Evolutionary conservation across 2,797 vertebrate species (phyloP), one percentile per base, ranked within the genome.

Genomic region (Pampus argenteus): DNA sequence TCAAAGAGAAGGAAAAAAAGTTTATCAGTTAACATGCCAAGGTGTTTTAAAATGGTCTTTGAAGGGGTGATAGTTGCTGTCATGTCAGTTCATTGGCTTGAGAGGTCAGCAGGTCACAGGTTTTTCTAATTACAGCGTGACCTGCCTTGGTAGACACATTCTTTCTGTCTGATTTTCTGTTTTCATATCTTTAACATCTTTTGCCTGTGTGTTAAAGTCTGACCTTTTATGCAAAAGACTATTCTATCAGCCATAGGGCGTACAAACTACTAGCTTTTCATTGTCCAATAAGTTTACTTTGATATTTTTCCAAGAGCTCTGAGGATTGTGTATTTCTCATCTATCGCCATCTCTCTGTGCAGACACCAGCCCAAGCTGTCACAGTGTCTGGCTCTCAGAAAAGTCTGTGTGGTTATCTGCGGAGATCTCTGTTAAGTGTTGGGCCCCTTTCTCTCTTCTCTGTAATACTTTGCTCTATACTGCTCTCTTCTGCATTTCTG

Each of bases 121-220:
- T 82, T 89, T 91, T 91, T 91, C 78, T 90, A 89, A 92, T 92
- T 92, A 89, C 84, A 72, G 68, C 47, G 26, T 85, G 90, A 90
- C 86, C 82, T 82, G 58, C 54, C 42, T 22, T 34, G 51, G 73
- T 73, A 86, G 83, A 85, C 81, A 38, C 86, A 91, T 91, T 92
- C 90, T 79, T 85, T 71, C 61, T 54, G 79, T 88, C 77, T 81
- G 71, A 76, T 81, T 78, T 80, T 81, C 60, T 20, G 2, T 76
- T 74, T 71, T 74, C 36, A 73, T 80, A 80, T 61, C 63, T 82
- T 67, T 23, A 40, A 51, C 61, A 70, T 74, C 45, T 20, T 73
- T 47, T 63, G 45, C 52, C 70, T 71, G 25, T 74, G 45, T 58
- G 22, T 52, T 57, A 5, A 49, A 66, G 51, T 55, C 62, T 79